These are phyloP conservation scores for Porites divaricata DNA, from an alignment of 92 coral and sea anemone species.

Conservation along the genomic window DNA sequence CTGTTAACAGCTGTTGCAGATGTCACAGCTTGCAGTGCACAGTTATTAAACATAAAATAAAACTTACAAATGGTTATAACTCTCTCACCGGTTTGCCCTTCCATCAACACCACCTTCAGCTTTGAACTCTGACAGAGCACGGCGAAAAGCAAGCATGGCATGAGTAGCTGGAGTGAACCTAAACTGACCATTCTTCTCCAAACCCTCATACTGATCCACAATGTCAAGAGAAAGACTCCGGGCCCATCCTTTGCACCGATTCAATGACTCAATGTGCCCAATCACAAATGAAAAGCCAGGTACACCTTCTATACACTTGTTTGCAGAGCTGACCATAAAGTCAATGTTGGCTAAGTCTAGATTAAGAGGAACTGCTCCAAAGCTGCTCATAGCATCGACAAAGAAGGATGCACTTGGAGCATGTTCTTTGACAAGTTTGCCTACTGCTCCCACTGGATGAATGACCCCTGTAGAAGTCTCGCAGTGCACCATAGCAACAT, in stretches of 20 bases:
- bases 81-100: constrained; percentile 87
- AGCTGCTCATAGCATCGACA: constrained; percentile 99
- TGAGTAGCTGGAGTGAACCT: constrained; percentile 98
- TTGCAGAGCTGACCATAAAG: constrained; percentile 97
- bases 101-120: constrained; percentile 97
- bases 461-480: constrained; percentile 97
- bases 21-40: no score
- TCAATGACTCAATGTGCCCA: constrained; percentile 78
- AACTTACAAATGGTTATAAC: background rate
- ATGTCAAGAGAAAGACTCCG: constrained; percentile 87
- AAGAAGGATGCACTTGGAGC: constrained; percentile 90
- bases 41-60: background rate
- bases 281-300: constrained; percentile 96
- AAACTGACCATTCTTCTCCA: constrained; percentile 92
- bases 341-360: constrained; percentile 77
- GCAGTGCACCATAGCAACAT: constrained; percentile 96
- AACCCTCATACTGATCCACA: constrained; percentile 90
- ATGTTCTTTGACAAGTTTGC: constrained; percentile 80
- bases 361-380: constrained; percentile 96
- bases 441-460: constrained; percentile 89
- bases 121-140: constrained; percentile 78
- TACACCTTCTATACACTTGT: constrained; percentile 97
- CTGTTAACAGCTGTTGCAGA: no score
- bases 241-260: constrained; percentile 85
- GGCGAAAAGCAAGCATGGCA: constrained; percentile 94